phyloP scores from a whole-genome alignment of 2,888 invertebrate genomes.

The Mycalesis mineus region DNA sequence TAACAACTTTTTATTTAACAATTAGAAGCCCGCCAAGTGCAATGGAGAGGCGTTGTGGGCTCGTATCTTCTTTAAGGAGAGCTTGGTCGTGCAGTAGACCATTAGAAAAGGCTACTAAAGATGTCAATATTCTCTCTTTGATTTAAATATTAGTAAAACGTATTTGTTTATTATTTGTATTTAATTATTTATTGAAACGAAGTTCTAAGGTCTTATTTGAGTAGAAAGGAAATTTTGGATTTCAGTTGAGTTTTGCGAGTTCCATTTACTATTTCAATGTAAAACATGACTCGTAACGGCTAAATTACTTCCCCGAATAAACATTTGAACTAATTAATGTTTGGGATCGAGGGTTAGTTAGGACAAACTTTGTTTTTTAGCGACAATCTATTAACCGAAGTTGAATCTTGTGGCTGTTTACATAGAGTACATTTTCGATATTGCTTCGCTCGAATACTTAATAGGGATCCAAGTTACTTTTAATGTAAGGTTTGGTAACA shows the following conservation, averaged over 20 bases:
- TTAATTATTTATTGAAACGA: no score
- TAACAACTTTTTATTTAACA: no score
- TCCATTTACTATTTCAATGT: neutral
- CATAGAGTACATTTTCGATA: neutral
- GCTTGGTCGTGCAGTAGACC: no score
- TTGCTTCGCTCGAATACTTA: neutral
- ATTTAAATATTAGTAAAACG: no score
- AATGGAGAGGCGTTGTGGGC: no score
- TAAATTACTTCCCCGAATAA: constrained; percentile 6
- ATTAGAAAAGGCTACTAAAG: no score
- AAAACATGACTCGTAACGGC: constrained; percentile 2
- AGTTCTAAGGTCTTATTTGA: no score
- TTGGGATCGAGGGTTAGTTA: constrained; percentile 1
- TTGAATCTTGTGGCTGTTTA: neutral
- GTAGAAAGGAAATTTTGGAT: neutral
- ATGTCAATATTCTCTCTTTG: no score
- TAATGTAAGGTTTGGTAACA: constrained; percentile 10
- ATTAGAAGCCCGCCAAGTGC: no score
- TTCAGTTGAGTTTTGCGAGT: neutral
- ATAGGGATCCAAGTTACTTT: constrained; percentile 6
- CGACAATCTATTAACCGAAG: neutral
- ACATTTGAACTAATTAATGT: constrained; percentile 14
- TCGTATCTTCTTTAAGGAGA: no score
- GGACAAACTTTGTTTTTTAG: constrained; percentile 5
- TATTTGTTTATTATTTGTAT: no score